Base-by-base conservation (phyloP, 2,797 vertebrate species). In the Chaetodon trifasciatus region DNA sequence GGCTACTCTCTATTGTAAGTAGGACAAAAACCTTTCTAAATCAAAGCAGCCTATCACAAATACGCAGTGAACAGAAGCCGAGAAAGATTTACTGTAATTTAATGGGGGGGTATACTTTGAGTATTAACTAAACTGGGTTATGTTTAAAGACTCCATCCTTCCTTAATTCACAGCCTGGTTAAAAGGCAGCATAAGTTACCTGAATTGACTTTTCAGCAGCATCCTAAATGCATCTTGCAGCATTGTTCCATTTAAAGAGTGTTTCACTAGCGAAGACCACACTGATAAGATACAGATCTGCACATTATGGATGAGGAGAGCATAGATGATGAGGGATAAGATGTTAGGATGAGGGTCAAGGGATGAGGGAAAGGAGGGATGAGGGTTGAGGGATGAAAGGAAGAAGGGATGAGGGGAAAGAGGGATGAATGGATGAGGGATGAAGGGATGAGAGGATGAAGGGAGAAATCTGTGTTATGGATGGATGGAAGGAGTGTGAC, bases 41-140 rank as follows among this genome's bases (percentile, higher is more conserved):
- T 66, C 32, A 60, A 56, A 57, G 32, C 37, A 68, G 28, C 5
- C 2, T 13, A 3, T 32, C 12, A 17, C 37, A 74, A 69, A 37
- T 8, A 46, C 50, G 66, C 47, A 66, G 15, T 9, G 2, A 50
- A 35, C 17, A 53, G 19, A 70, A 57, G 55, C 6, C 46, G 37
- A 60, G 16, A 1, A 12, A 32, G 5, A 55, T 58, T 35, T 15
- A 21, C 28, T 56, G 10, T 52, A 35, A 40, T 69, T 70, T 70
- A 77, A 39, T 58, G 19, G 6, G 28, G 16, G 17, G 44, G 8
- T 47, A 11, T 21, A 76, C 35, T 76, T 68, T 16, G 23, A 61
- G 79, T 58, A 23, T 46, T 61, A 74, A 68, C 28, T 60, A 55
- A 85, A 82, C 62, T 74, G 61, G 79, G 79, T 81, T 81, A 74